Conservation (phyloP, 2,113 vertebrate species). For the Cinclus cinclus region DNA sequence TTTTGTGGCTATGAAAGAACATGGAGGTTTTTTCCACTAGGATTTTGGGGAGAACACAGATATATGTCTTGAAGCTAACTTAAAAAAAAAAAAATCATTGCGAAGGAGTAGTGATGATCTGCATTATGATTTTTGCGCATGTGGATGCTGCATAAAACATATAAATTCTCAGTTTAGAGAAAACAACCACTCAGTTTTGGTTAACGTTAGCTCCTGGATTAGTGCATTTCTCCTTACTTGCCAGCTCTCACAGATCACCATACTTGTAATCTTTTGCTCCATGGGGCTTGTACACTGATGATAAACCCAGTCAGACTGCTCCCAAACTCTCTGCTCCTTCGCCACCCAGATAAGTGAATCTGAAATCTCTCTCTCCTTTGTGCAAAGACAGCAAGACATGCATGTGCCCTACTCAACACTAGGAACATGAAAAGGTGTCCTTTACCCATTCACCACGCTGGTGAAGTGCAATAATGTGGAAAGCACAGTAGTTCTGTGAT, state of each 20-base stretch:
- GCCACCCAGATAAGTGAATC: background rate
- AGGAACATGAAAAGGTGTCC: background rate
- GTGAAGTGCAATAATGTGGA: background rate
- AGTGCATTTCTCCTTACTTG: background rate
- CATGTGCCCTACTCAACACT: no score
- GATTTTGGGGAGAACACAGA: background rate
- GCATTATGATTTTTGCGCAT: background rate
- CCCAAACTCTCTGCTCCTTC: background rate
- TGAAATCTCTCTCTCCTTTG: background rate
- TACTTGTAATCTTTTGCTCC: background rate
- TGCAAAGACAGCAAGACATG: background rate
- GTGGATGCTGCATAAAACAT: background rate
- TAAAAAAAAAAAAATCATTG: no score
- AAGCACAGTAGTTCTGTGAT: background rate
- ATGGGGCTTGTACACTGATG: background rate
- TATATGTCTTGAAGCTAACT: background rate
- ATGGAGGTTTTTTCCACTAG: fast-evolving
- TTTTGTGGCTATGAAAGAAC: background rate
- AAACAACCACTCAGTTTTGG: background rate
- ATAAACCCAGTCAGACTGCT: background rate
- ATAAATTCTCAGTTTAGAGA: background rate
- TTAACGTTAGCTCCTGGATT: background rate
- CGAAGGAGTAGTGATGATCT: background rate
- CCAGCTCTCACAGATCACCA: background rate
- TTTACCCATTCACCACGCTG: background rate